A percentile compares a stretch with the other conserved stretches of the same genome.
Evolutionary conservation across 2,797 vertebrate species (phyloP).

Genomic region (Sitta carolinensis): DNA sequence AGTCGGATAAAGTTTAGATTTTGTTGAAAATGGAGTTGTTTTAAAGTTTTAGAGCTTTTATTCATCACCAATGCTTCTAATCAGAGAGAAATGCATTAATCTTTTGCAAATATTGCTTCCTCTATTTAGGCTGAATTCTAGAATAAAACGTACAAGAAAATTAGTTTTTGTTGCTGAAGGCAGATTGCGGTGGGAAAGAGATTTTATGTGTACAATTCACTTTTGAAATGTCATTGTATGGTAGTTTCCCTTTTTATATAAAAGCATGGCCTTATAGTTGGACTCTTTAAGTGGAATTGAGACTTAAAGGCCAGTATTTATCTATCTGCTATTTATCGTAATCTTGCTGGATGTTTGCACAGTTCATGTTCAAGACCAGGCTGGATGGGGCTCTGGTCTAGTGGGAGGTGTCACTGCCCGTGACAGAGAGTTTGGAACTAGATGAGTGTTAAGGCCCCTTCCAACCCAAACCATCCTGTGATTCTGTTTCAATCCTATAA

Average conservation of each 20-base stretch:
- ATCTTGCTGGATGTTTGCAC: background rate
- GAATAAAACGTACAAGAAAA: background rate
- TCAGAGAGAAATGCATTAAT: background rate
- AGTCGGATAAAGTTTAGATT: background rate
- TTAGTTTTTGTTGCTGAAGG: background rate
- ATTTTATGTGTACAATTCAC: rapidly evolving
- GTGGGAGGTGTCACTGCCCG: background rate
- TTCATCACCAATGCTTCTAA: background rate
- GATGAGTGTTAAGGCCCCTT: background rate
- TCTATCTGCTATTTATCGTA: background rate
- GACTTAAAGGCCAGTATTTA: background rate
- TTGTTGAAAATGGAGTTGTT: background rate
- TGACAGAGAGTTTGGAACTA: background rate
- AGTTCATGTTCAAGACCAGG: background rate
- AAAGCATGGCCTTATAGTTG: background rate
- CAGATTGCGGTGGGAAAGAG: background rate
- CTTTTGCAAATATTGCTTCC: background rate
- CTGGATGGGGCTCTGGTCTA: background rate
- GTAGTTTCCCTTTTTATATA: background rate
- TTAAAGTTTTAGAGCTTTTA: background rate
- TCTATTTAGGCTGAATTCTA: background rate
- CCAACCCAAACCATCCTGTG: background rate
- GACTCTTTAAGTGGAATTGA: background rate
- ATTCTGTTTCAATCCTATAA: background rate
- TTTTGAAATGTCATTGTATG: background rate